Conservation (phyloP, 2,888 invertebrate genomes). For the Trisateles emortualis region DNA sequence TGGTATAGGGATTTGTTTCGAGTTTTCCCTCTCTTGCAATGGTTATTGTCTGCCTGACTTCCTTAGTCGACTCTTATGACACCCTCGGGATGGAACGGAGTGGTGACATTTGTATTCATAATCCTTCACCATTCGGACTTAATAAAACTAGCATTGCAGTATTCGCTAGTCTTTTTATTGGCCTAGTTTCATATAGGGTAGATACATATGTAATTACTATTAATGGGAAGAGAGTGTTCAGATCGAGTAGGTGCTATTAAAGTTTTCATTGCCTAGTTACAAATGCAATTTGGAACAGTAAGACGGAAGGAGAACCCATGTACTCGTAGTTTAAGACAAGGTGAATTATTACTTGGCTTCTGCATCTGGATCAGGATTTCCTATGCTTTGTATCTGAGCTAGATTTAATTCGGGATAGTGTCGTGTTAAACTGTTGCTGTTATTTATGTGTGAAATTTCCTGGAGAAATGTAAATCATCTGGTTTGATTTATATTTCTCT, state of each 20-base stretch:
- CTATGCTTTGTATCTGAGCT: neutral
- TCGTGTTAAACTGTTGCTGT: neutral
- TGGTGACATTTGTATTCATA: no score
- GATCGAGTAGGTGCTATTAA: slow-evolving; percentile 31
- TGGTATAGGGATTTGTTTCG: no score
- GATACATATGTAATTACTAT: slow-evolving; percentile 42
- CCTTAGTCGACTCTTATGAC: no score
- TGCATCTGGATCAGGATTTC: slow-evolving; percentile 1
- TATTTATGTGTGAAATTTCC: neutral
- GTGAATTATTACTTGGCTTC: slow-evolving; percentile 34
- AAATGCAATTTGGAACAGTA: slow-evolving; percentile 34
- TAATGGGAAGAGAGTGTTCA: slow-evolving; percentile 30
- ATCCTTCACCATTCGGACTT: neutral
- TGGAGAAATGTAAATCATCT: neutral
- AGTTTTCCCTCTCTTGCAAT: no score
- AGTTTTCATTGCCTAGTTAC: slow-evolving; percentile 37
- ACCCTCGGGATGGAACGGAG: no score
- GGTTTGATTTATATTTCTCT: no score
- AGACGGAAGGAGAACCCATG: slow-evolving; percentile 35
- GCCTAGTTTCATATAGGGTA: slow-evolving; percentile 17
- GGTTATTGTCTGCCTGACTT: no score
- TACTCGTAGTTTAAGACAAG: slow-evolving; percentile 31
- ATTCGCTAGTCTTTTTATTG: slow-evolving; percentile 10
- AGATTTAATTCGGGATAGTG: slow-evolving; percentile 6
- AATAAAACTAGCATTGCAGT: neutral